Percentiles rank a stretch among this genome's conserved stretches.
Evolutionary conservation across 1,140 invertebrate species (phyloP).

Genomic region (Micrasema longulum): DNA sequence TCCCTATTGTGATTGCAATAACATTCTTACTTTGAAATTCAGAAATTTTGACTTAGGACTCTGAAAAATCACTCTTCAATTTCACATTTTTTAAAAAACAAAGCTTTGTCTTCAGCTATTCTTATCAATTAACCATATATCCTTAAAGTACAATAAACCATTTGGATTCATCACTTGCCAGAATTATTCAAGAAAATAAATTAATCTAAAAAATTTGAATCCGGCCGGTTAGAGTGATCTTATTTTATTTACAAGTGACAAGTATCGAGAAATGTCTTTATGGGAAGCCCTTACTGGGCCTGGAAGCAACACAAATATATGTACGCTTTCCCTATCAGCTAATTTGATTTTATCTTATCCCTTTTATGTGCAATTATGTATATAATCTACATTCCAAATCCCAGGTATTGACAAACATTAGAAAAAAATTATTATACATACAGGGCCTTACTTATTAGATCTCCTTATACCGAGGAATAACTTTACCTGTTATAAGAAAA

Average conservation of each 20-base stretch:
- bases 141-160: conserved; percentile 3
- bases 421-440: too few relatives aligned
- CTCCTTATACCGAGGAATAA: too few relatives aligned
- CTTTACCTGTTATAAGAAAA: too few relatives aligned
- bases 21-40: too few relatives aligned
- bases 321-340: too few relatives aligned
- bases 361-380: background rate
- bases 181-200: background rate
- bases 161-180: background rate
- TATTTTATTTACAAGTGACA: conserved; percentile 22
- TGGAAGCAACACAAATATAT: background rate
- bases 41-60: too few relatives aligned
- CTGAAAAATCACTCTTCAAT: too few relatives aligned
- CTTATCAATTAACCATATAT: conserved; percentile 1
- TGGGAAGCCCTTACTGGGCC: background rate
- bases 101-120: conserved; percentile 18
- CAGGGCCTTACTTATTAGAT: too few relatives aligned
- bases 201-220: background rate
- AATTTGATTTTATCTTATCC: background rate
- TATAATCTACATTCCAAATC: conserved; percentile 1
- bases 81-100: background rate
- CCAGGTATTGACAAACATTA: background rate
- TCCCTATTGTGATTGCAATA: too few relatives aligned
- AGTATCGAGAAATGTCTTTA: background rate
- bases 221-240: conserved; percentile 7